These are phyloP conservation scores for Perodicticus potto DNA, from an alignment of 2,797 vertebrate genomes.

Conservation along the genomic window DNA sequence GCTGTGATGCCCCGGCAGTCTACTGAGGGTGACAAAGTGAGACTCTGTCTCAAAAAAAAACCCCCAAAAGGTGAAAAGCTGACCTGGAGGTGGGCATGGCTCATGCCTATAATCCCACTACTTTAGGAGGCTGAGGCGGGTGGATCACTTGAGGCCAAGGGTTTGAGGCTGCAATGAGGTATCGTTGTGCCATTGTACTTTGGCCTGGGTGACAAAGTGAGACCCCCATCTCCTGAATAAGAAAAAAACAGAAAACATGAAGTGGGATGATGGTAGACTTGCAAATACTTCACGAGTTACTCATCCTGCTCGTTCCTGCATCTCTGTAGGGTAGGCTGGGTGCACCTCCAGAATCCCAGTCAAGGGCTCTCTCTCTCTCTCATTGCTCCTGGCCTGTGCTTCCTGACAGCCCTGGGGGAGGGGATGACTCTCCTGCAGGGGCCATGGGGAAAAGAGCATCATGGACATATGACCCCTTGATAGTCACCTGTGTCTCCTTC, in stretches of 20 bases:
- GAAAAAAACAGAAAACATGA: neutral
- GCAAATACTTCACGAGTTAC: neutral
- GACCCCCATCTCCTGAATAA: neutral
- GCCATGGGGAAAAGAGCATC: neutral
- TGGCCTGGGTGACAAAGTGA: neutral
- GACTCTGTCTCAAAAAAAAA: too few relatives aligned
- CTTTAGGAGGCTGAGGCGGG: neutral
- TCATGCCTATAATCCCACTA: neutral
- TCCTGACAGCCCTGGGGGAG: neutral
- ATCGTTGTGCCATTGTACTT: neutral
- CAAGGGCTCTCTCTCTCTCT: neutral
- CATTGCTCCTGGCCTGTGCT: neutral
- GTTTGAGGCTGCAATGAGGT: neutral
- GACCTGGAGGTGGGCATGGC: neutral
- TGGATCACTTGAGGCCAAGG: neutral
- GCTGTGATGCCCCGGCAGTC: too few relatives aligned
- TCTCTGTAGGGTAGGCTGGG: neutral
- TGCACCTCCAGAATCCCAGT: neutral
- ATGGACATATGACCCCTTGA: fast-evolving
- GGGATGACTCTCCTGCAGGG: neutral
- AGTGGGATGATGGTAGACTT: fast-evolving
- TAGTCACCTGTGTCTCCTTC: neutral
- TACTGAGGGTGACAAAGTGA: too few relatives aligned
- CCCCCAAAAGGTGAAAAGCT: neutral
- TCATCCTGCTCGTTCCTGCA: neutral